These are phyloP conservation scores for Lucifuga dentata DNA, from an alignment of 2,113 vertebrate genomes.

Conservation along the genomic window DNA sequence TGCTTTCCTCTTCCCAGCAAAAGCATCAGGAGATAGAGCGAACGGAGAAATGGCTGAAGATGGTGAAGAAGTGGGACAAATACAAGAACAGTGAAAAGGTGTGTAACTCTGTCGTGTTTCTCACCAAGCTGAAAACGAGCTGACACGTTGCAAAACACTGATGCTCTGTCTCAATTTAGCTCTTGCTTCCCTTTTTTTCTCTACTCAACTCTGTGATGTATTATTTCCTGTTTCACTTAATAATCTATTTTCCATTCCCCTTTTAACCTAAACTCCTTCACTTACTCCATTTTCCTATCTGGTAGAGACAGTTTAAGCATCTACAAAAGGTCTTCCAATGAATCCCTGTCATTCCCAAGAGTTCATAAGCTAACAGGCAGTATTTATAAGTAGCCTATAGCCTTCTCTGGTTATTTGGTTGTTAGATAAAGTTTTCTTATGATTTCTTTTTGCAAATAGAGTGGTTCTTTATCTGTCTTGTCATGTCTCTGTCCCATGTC, in stretches of 20 bases:
- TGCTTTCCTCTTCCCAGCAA: constrained; percentile 77
- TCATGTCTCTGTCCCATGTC: constrained; percentile 14
- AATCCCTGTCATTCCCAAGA: constrained; percentile 16
- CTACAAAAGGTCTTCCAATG: constrained; percentile 14
- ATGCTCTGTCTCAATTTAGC: constrained; percentile 12
- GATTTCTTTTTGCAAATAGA: no score
- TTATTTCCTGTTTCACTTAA: constrained; percentile 32
- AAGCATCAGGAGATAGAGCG: constrained; percentile 90
- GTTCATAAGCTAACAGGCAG: background rate
- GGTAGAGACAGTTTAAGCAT: constrained; percentile 27
- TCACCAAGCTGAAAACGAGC: background rate
- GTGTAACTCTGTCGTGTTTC: constrained; percentile 13
- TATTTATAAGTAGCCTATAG: background rate
- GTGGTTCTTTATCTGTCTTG: background rate
- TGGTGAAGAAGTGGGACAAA: constrained; percentile 93
- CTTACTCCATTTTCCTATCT: background rate
- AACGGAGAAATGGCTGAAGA: constrained; percentile 93
- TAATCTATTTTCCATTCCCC: constrained; percentile 52
- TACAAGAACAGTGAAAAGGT: constrained; percentile 93
- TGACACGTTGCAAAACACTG: constrained; percentile 6
- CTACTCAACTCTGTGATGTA: constrained; percentile 12
- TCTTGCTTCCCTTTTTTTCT: background rate
- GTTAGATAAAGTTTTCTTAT: no score
- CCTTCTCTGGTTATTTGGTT: background rate
- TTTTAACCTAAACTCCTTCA: constrained; percentile 27